Evolutionary conservation across 2,797 vertebrate species (phyloP).

Genomic region (Antennarius maculatus): DNA sequence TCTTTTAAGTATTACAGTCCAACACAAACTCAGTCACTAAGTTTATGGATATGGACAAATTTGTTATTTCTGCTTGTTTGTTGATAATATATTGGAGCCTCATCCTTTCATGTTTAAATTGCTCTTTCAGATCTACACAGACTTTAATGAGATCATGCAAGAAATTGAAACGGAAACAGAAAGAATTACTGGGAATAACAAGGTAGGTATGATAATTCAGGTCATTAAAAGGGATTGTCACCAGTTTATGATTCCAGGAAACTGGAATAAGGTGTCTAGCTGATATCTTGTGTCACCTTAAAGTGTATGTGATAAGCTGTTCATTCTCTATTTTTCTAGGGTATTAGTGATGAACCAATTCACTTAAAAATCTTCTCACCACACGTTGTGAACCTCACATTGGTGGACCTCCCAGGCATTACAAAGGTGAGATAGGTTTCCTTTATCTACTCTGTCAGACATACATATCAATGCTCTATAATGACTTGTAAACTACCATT

Average conservation of each 20-base stretch:
- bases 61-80: neutral
- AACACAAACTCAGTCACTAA: no score
- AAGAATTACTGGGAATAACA: constrained; percentile 95
- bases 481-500: neutral
- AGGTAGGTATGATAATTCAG: constrained; percentile 78
- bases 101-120: neutral
- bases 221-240: neutral
- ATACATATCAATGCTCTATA: neutral
- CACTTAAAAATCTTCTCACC: constrained; percentile 98
- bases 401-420: constrained; percentile 97
- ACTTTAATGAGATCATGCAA: constrained; percentile 96
- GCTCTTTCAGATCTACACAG: constrained; percentile 87
- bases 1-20: no score
- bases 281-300: neutral
- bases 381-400: constrained; percentile 94
- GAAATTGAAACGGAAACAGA: constrained; percentile 97
- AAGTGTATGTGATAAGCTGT: neutral
- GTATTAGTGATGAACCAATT: constrained; percentile 95
- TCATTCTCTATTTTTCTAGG: constrained; percentile 72
- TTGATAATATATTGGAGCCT: neutral
- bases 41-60: neutral
- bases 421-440: constrained; percentile 87
- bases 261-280: neutral
- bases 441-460: neutral
- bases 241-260: neutral